Percentiles rank a stretch among this genome's conserved stretches.
Conservation (phyloP, 2,113 vertebrate genomes). For the Chloropsis hardwickii region DNA sequence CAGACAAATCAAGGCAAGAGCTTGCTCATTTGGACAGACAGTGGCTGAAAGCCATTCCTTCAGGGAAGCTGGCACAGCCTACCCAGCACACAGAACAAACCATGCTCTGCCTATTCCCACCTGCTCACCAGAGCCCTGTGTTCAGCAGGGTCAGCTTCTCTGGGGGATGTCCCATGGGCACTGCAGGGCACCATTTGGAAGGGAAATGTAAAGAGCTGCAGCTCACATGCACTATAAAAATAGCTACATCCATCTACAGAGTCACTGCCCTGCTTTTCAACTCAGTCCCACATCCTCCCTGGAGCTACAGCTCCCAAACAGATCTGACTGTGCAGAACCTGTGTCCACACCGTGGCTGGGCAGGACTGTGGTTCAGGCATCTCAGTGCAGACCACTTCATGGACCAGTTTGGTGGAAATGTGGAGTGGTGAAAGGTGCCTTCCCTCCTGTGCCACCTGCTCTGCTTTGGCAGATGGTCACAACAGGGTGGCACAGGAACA, state of each 20-base stretch:
- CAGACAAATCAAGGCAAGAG: not conserved
- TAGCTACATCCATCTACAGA: not conserved
- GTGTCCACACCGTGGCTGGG: rapidly evolving
- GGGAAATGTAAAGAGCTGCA: not conserved
- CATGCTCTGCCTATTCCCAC: not conserved
- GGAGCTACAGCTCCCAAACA: not conserved
- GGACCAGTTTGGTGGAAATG: not conserved
- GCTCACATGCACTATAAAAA: not conserved
- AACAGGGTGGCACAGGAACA: not conserved
- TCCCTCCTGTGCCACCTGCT: not conserved
- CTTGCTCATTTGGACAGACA: not conserved
- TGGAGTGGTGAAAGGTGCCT: not conserved
- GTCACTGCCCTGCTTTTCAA: not conserved
- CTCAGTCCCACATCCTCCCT: not conserved
- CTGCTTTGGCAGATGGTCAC: not conserved
- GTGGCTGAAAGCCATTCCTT: not conserved
- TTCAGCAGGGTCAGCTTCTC: not conserved
- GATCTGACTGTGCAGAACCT: not conserved
- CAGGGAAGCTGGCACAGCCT: not conserved
- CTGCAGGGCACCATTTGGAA: not conserved
- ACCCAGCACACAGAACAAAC: not conserved
- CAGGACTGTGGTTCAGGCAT: not conserved
- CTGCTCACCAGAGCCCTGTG: not conserved
- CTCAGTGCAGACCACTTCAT: not conserved
- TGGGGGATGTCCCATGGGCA: not conserved